phyloP scores from a whole-genome alignment of 2,797 vertebrate species.

The Phoebastria nigripes region DNA sequence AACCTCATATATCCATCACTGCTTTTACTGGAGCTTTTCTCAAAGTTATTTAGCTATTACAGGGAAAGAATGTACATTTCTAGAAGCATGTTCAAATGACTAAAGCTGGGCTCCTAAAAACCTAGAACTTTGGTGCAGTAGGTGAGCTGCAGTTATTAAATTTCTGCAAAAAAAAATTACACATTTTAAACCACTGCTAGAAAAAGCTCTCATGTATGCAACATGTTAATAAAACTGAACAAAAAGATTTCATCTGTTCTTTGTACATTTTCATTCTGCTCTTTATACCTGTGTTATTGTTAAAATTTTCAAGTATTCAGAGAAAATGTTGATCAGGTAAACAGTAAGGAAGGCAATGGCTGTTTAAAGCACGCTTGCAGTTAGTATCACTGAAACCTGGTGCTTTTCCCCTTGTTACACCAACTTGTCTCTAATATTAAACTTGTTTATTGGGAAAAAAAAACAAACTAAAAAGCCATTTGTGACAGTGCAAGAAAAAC shows the following conservation, averaged over 20 bases:
- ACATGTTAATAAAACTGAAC: conserved; percentile 65
- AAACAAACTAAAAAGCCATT: conserved; percentile 70
- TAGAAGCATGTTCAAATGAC: conserved; percentile 78
- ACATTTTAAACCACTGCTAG: conserved; percentile 67
- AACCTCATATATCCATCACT: conserved; percentile 70
- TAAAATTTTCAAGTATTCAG: conserved; percentile 80
- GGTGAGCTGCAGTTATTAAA: conserved; percentile 71
- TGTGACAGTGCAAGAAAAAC: conserved; percentile 75
- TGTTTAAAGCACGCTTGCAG: conserved; percentile 70
- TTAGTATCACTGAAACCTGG: conserved; percentile 63
- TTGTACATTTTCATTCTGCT: conserved; percentile 68
- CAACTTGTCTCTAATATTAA: conserved; percentile 70
- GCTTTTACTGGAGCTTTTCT: conserved; percentile 72
- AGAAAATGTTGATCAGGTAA: conserved; percentile 77
- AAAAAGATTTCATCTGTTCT: conserved; percentile 53
- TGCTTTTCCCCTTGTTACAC: conserved; percentile 62
- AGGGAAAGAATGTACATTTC: conserved; percentile 63
- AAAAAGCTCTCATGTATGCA: conserved; percentile 67
- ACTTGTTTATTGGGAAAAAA: conserved; percentile 60
- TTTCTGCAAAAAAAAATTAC: conserved; percentile 71
- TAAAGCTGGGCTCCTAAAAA: conserved; percentile 78
- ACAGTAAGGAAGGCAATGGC: conserved; percentile 77
- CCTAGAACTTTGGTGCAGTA: conserved; percentile 75
- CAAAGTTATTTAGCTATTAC: conserved; percentile 69
- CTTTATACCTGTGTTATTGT: conserved; percentile 74